Evolutionary conservation across 2,888 invertebrate genomes (phyloP).

Genomic region (Sesamia inferens): DNA sequence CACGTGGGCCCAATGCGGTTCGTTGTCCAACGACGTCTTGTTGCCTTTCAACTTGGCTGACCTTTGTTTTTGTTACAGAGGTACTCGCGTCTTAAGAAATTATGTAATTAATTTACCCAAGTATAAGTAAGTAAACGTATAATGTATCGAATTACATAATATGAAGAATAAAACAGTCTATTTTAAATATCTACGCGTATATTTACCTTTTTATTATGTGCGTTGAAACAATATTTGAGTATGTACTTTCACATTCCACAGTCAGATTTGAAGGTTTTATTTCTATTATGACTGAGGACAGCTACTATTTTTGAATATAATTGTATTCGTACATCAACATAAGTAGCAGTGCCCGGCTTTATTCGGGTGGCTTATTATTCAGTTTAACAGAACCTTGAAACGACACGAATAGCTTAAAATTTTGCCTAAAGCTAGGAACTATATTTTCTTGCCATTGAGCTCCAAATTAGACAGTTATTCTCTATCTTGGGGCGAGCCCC

Average conservation of each 20-base stretch:
- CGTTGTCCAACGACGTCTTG: too few relatives aligned
- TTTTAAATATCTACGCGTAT: neutral
- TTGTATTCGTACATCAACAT: constrained; percentile 7
- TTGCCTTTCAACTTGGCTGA: neutral
- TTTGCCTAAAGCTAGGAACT: too few relatives aligned
- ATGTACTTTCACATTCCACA: constrained; percentile 58
- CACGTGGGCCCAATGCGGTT: too few relatives aligned
- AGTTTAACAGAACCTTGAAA: too few relatives aligned
- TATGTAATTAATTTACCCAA: neutral
- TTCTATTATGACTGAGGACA: neutral
- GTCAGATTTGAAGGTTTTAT: constrained; percentile 44
- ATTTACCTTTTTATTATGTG: neutral
- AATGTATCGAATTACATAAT: neutral
- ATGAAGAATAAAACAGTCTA: constrained; percentile 1
- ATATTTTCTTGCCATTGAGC: too few relatives aligned
- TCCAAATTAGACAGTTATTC: too few relatives aligned
- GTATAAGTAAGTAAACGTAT: neutral
- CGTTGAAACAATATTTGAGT: constrained; percentile 10
- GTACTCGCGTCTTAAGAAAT: neutral
- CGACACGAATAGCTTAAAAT: too few relatives aligned
- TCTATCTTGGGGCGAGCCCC: too few relatives aligned
- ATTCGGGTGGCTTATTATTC: neutral
- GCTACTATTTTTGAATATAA: neutral
- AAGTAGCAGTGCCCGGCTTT: neutral
- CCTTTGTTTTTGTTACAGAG: neutral